Evolutionary conservation across 2,888 invertebrate genomes (phyloP).

Genomic region (Xanthorhoe designata): DNA sequence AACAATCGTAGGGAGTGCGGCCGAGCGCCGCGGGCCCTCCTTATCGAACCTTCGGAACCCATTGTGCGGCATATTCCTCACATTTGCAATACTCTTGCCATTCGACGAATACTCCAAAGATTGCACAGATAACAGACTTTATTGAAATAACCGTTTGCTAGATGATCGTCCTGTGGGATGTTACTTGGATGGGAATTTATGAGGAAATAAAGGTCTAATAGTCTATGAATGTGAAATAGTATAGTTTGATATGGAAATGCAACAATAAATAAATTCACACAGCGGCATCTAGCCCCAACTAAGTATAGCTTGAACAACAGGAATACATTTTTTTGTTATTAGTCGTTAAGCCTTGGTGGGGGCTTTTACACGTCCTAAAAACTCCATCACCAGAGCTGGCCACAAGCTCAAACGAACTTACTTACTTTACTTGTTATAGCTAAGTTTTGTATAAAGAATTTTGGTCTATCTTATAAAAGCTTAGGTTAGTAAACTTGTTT

Average conservation of each 20-base stretch:
- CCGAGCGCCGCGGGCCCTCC: constrained; percentile 44
- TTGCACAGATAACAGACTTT: constrained; percentile 30
- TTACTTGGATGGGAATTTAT: constrained; percentile 25
- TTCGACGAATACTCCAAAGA: constrained; percentile 39
- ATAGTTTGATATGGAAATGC: background rate
- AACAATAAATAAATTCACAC: background rate
- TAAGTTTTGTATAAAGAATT: no score
- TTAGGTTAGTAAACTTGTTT: no score
- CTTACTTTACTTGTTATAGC: no score
- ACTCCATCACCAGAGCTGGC: no score
- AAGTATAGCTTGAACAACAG: no score
- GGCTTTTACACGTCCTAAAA: no score
- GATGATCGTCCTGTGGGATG: constrained; percentile 20
- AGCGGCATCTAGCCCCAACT: no score
- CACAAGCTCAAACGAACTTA: no score
- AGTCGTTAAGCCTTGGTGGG: no score
- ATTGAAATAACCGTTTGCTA: constrained; percentile 43
- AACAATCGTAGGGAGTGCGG: constrained; percentile 57
- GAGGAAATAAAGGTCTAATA: background rate
- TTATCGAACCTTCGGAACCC: constrained; percentile 35
- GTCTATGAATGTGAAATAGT: background rate
- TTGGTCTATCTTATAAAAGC: no score
- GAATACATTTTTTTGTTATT: no score
- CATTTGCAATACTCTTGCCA: constrained; percentile 36
- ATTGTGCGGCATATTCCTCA: constrained; percentile 60